Evolutionary conservation across 37 sponge, comb jelly and placozoan genomes (phyloP).

Genomic region (Axinella damicornis): DNA sequence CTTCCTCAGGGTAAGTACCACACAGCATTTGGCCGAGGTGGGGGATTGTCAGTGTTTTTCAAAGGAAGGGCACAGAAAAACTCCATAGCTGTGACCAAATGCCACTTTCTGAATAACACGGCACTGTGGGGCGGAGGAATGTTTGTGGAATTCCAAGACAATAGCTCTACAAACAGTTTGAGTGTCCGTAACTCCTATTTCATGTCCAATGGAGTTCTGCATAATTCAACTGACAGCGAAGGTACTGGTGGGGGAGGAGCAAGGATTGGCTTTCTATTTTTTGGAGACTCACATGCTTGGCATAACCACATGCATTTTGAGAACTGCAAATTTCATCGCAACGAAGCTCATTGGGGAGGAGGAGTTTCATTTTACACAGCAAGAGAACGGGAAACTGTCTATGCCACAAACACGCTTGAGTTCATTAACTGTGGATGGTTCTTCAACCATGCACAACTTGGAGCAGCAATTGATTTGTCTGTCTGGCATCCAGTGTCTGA

Average conservation of each 20-base stretch:
- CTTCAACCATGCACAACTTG: conserved; percentile 41
- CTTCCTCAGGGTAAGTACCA: conserved; percentile 16
- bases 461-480: conserved; percentile 48
- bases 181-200: conserved; percentile 5
- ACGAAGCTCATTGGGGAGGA: conserved; percentile 66
- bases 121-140: conserved; percentile 69
- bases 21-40: conserved; percentile 65
- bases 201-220: background rate
- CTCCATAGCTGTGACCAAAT: conserved; percentile 27
- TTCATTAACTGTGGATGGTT: background rate
- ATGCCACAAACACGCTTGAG: background rate
- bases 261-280: conserved; percentile 26
- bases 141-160: conserved; percentile 44
- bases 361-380: conserved; percentile 44
- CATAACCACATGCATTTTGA: conserved; percentile 34
- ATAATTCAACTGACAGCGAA: background rate
- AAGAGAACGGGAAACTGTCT: background rate
- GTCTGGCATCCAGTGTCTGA: conserved; percentile 17
- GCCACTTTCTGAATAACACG: conserved; percentile 54
- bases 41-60: conserved; percentile 57
- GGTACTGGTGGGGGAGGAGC: conserved; percentile 63
- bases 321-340: conserved; percentile 45
- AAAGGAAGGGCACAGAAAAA: conserved; percentile 49
- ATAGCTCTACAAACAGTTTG: conserved; percentile 21
- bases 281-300: background rate